Percentiles rank a stretch among this genome's conserved stretches.
These are phyloP conservation scores for Cheilinus undulatus DNA, from an alignment of 2,113 vertebrate genomes.

Conservation along the genomic window DNA sequence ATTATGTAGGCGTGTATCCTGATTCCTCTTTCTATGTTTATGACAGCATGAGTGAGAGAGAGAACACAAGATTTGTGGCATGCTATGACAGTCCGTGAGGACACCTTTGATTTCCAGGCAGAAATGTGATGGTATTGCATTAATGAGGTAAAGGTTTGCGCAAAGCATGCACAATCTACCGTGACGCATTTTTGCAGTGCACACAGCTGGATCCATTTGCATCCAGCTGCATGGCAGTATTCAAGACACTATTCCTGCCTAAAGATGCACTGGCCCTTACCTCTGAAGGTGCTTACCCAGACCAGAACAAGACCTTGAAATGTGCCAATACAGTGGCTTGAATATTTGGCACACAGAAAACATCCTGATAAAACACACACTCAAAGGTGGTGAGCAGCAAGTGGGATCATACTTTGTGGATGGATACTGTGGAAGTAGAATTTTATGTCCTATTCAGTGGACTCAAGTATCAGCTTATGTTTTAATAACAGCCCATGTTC, in stretches of 20 bases:
- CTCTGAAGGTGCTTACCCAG: too few relatives aligned
- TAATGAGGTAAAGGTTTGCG: neutral
- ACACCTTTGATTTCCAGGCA: neutral
- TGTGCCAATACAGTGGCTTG: too few relatives aligned
- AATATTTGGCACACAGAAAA: neutral
- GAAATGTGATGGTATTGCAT: neutral
- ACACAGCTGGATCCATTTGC: neutral
- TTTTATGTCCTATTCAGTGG: too few relatives aligned
- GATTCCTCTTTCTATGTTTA: neutral
- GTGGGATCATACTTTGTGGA: neutral
- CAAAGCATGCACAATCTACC: neutral
- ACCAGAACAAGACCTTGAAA: too few relatives aligned
- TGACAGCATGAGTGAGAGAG: neutral
- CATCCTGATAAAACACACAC: neutral
- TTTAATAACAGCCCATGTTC: too few relatives aligned
- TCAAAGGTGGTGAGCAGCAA: neutral
- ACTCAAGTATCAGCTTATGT: too few relatives aligned
- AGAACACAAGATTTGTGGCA: neutral
- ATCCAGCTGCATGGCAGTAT: too few relatives aligned
- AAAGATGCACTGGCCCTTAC: too few relatives aligned
- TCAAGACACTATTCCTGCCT: too few relatives aligned
- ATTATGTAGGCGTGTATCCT: too few relatives aligned
- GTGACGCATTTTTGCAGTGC: neutral
- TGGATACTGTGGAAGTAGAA: too few relatives aligned
- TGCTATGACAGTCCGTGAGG: neutral